These are phyloP conservation scores for Vulpes lagopus DNA, from an alignment of 2,113 vertebrate genomes.

Conservation along the genomic window DNA sequence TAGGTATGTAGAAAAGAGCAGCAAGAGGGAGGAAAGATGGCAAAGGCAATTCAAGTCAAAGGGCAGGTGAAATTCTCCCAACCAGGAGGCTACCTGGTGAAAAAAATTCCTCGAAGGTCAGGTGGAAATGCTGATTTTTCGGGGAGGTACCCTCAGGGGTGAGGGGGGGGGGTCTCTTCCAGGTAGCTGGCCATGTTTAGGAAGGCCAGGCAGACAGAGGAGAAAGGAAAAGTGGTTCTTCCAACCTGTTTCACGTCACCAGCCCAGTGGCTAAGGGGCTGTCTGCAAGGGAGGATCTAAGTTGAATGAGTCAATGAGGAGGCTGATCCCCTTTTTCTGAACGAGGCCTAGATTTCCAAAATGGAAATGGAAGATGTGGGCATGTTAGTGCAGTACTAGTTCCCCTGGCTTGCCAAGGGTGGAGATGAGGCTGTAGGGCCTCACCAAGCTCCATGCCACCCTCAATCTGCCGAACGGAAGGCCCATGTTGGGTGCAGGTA, in stretches of 20 bases:
- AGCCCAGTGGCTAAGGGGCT: not conserved
- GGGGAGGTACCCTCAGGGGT: not conserved
- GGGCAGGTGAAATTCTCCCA: not conserved
- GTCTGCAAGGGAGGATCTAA: fast-evolving
- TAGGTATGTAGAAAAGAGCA: conserved; percentile 34
- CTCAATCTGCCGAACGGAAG: not conserved
- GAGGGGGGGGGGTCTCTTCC: not conserved
- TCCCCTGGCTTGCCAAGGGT: not conserved
- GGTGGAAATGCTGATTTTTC: not conserved
- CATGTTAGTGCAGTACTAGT: not conserved
- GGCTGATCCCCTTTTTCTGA: not conserved
- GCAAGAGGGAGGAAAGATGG: not conserved
- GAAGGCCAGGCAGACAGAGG: not conserved
- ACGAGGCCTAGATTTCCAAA: not conserved
- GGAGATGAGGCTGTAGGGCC: not conserved
- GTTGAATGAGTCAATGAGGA: not conserved
- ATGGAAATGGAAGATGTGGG: not conserved
- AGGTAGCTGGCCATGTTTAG: not conserved
- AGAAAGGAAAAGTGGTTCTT: not conserved
- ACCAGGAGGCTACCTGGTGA: not conserved
- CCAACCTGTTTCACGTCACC: not conserved
- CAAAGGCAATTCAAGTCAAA: conserved; percentile 18
- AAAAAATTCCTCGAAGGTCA: not conserved
- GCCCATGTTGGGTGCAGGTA: not conserved
- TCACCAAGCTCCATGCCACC: not conserved